Conservation (phyloP, 2,888 invertebrate species). For the Athrips mouffetella region DNA sequence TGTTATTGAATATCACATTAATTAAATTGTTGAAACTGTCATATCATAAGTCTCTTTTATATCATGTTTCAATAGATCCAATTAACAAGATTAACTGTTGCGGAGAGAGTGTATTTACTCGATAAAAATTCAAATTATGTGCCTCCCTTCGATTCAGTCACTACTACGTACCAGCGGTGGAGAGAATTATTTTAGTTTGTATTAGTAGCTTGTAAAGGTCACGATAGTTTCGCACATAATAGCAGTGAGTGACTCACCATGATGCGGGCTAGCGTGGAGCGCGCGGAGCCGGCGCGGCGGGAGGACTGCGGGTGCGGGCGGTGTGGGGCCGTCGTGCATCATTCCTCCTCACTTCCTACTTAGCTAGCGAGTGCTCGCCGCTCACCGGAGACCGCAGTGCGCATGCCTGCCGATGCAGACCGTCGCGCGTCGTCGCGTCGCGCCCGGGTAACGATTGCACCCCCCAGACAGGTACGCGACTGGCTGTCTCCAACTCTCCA, state of each 20-base stretch:
- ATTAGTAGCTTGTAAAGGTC: conserved; percentile 47
- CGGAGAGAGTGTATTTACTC: conserved; percentile 14
- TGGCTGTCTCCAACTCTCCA: conserved; percentile 72
- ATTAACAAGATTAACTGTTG: conserved; percentile 31
- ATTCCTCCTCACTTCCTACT: conserved; percentile 64
- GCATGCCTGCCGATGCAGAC: conserved; percentile 74
- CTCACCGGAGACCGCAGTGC: too few relatives aligned
- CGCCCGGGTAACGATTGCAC: conserved; percentile 72
- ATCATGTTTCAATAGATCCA: conserved; percentile 18
- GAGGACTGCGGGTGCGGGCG: conserved; percentile 61
- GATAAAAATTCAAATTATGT: conserved; percentile 17
- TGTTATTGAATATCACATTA: conserved; percentile 40
- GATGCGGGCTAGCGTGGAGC: conserved; percentile 69
- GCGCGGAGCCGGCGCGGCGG: conserved; percentile 70
- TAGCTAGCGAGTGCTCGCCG: conserved; percentile 55
- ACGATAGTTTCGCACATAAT: conserved; percentile 63
- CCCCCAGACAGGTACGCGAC: conserved; percentile 67
- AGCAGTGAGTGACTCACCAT: conserved; percentile 75
- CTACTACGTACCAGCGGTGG: conserved; percentile 27
- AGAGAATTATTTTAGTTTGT: conserved; percentile 41
- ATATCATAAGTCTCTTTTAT: not conserved
- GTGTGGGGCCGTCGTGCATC: conserved; percentile 21
- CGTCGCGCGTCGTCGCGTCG: too few relatives aligned
- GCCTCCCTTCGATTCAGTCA: conserved; percentile 13
- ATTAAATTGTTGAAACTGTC: not conserved